Percentiles rank a stretch among this genome's conserved stretches.
phyloP scores from a whole-genome alignment of 2,797 vertebrate species.

The Hoplostethus mediterraneus region DNA sequence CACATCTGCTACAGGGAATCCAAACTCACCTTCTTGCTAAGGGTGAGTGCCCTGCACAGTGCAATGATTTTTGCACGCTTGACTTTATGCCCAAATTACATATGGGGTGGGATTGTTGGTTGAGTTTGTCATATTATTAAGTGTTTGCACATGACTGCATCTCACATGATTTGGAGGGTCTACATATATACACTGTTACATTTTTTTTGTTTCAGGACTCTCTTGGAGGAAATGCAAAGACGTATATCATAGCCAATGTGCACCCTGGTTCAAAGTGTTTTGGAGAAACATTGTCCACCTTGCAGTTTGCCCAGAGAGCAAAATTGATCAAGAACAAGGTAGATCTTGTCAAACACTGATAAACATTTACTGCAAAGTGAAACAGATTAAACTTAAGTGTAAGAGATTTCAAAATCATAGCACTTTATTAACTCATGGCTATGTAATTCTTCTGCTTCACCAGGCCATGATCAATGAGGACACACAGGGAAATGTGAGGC shows the following conservation, averaged over 20 bases:
- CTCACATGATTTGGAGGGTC: background rate
- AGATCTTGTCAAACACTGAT: background rate
- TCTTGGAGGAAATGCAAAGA: constrained; percentile 97
- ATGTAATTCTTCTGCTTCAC: constrained; percentile 34
- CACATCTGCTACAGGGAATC: constrained; percentile 97
- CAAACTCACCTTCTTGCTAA: constrained; percentile 94
- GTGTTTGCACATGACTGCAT: background rate
- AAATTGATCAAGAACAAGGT: constrained; percentile 99
- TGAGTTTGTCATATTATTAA: background rate
- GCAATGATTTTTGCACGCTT: background rate
- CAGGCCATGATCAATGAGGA: constrained; percentile 97
- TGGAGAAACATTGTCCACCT: constrained; percentile 94
- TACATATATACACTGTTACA: background rate
- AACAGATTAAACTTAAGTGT: background rate
- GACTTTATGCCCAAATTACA: background rate
- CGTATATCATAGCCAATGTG: constrained; percentile 96
- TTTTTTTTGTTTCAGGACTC: constrained; percentile 87
- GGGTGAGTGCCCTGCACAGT: constrained; percentile 77
- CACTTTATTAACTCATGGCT: background rate
- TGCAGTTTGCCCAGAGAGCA: constrained; percentile 97
- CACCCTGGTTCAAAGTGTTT: constrained; percentile 96
- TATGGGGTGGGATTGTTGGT: background rate
- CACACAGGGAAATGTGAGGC: constrained; percentile 94
- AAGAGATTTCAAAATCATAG: background rate
- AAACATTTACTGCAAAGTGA: background rate